Percentiles rank a stretch among this genome's conserved stretches.
Evolutionary conservation across 2,113 vertebrate species (phyloP).

Genomic region (Smithornis capensis): DNA sequence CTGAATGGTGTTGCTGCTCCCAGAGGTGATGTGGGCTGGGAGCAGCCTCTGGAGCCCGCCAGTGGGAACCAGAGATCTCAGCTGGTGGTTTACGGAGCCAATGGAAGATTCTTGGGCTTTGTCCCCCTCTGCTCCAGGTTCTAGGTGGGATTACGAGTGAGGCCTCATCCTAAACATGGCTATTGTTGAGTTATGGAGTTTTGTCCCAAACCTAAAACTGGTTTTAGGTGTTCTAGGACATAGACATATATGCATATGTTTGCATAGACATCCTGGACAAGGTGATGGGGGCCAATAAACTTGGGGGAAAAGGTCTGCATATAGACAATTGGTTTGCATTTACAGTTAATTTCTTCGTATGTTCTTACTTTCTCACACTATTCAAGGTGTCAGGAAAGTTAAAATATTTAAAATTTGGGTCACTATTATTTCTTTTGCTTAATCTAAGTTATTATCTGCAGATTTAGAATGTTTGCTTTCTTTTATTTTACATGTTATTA

Average conservation of each 20-base stretch:
- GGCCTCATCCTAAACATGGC: not conserved
- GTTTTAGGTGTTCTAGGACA: not conserved
- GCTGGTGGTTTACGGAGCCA: rapidly evolving
- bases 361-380: not conserved
- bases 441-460: not conserved
- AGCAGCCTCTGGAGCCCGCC: not conserved
- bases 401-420: not conserved
- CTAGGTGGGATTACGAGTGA: not conserved
- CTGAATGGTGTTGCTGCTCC: not conserved
- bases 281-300: not conserved
- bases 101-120: not conserved
- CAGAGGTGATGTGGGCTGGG: not conserved
- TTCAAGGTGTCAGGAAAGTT: not conserved
- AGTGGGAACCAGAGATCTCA: not conserved
- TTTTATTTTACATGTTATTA: not conserved
- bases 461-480: not conserved
- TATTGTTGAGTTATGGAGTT: not conserved
- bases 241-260: no score
- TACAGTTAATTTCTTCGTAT: not conserved
- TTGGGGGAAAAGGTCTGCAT: not conserved
- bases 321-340: not conserved
- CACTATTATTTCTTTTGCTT: not conserved
- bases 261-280: not conserved
- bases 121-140: not conserved
- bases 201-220: not conserved